A percentile compares a stretch with the other conserved stretches of the same genome.
These are phyloP conservation scores for Zaprionus camerounensis DNA, from an alignment of 1,140 invertebrate species.

Conservation along the genomic window DNA sequence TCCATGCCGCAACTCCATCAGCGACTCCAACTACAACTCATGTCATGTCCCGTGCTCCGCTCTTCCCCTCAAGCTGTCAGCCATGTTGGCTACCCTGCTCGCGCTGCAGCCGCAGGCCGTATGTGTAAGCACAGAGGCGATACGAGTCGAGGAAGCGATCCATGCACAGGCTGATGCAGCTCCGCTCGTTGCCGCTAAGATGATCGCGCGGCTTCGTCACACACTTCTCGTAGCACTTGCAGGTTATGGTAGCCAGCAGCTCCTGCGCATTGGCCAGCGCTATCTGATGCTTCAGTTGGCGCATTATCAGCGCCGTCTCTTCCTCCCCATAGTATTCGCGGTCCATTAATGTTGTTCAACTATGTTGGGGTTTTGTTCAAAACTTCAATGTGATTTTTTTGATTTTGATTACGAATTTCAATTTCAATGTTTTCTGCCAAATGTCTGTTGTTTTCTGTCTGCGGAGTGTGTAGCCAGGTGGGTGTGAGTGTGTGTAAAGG, in stretches of 20 bases:
- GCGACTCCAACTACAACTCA: background rate
- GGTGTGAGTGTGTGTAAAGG: background rate
- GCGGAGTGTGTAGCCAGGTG: background rate
- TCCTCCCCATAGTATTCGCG: background rate
- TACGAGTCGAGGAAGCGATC: slow-evolving; percentile 44
- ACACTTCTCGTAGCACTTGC: slow-evolving; percentile 47
- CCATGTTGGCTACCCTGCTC: slow-evolving; percentile 15
- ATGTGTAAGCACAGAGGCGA: slow-evolving; percentile 41
- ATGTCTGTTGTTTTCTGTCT: background rate
- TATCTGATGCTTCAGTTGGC: slow-evolving; percentile 33
- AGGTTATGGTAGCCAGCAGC: slow-evolving; percentile 28
- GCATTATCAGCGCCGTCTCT: slow-evolving; percentile 22
- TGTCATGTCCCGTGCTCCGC: too few species aligned
- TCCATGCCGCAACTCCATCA: background rate
- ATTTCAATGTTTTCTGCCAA: background rate
- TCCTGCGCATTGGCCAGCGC: slow-evolving; percentile 40
- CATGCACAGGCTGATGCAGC: slow-evolving; percentile 40
- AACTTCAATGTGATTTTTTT: background rate
- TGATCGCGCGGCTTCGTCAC: slow-evolving; percentile 24
- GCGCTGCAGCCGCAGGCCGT: slow-evolving; percentile 30
- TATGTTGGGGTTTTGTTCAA: background rate
- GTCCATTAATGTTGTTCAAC: slow-evolving; percentile 10
- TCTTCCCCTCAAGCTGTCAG: background rate
- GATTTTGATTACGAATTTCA: background rate
- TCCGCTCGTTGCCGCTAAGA: slow-evolving; percentile 20